Evolutionary conservation across 2,888 invertebrate genomes (phyloP).

Genomic region (Drosophila kambysellisi): DNA sequence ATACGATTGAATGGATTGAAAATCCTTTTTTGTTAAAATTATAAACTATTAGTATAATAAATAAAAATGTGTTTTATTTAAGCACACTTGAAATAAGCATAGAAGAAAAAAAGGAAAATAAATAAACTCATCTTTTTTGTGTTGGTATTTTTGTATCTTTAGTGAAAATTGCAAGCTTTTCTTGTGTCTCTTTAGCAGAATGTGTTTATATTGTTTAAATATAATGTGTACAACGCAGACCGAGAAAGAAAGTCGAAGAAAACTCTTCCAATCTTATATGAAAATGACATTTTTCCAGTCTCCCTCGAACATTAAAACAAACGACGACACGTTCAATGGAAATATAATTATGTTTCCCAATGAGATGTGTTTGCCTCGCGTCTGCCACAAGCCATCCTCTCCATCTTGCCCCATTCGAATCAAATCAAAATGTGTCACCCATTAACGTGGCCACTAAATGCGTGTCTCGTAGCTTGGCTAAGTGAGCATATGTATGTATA

Average conservation of each 20-base stretch:
- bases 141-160: not conserved
- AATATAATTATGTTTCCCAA: constrained; percentile 54
- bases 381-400: not conserved
- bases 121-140: not conserved
- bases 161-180: not conserved
- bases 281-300: constrained; percentile 49
- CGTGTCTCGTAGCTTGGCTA: constrained; percentile 41
- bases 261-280: constrained; percentile 59
- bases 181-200: not conserved
- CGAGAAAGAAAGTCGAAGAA: constrained; percentile 14
- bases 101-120: not conserved
- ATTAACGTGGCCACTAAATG: constrained; percentile 62
- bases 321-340: constrained; percentile 70
- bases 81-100: not conserved
- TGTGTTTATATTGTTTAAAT: not conserved
- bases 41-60: not conserved
- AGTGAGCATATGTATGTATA: constrained; percentile 20
- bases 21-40: not conserved
- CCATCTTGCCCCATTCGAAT: constrained; percentile 26
- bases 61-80: not conserved
- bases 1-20: constrained; percentile 4
- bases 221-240: not conserved
- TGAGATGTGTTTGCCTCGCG: constrained; percentile 30
- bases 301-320: constrained; percentile 66
- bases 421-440: constrained; percentile 58